Conservation (phyloP, 2,113 vertebrate genomes). For the Theropithecus gelada region DNA sequence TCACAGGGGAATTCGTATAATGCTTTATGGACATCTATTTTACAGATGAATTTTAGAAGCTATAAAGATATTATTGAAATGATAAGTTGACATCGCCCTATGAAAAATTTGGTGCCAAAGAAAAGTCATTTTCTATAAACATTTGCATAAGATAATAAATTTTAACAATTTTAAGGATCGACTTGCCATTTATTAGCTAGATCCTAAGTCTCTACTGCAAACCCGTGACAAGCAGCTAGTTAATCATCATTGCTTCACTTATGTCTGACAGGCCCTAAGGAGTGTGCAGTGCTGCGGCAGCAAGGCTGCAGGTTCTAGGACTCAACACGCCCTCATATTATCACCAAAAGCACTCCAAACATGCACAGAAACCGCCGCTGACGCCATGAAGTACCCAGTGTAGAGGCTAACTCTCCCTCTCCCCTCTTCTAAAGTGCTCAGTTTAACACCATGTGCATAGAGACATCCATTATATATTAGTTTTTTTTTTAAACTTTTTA, state of each 20-base stretch:
- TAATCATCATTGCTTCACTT: too few relatives aligned
- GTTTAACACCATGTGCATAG: neutral
- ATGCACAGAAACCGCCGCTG: neutral
- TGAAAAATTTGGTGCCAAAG: neutral
- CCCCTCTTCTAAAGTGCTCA: neutral
- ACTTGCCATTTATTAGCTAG: neutral
- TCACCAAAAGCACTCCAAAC: too few relatives aligned
- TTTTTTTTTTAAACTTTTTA: neutral
- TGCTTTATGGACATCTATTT: neutral
- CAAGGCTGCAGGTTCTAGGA: too few relatives aligned
- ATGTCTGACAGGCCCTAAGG: rapidly evolving
- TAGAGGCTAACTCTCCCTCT: too few relatives aligned
- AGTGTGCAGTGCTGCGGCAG: neutral
- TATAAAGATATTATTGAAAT: neutral
- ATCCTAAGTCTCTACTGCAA: neutral
- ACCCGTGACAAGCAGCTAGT: neutral
- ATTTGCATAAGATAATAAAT: neutral
- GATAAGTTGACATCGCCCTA: neutral
- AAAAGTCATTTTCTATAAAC: neutral
- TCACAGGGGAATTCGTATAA: neutral
- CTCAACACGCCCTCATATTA: too few relatives aligned
- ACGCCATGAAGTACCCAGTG: neutral
- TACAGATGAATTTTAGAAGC: neutral
- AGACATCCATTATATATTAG: neutral
- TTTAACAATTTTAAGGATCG: neutral